phyloP scores from a whole-genome alignment of 2,888 invertebrate species.

The Poecilus cupreus region DNA sequence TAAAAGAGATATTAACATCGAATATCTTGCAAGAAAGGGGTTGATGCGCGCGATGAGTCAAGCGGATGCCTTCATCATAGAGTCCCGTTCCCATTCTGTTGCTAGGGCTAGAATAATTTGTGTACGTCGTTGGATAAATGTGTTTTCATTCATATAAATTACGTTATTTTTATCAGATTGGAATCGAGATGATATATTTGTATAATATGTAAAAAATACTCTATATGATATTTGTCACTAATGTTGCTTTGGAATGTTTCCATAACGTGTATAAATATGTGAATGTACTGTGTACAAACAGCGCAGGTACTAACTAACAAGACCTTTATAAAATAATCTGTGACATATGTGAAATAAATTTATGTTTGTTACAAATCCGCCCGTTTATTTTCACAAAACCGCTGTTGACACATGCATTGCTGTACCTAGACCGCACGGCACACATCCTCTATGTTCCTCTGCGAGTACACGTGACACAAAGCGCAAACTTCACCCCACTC shows the following conservation, averaged over 20 bases:
- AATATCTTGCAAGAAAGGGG: no score
- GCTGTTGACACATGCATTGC: neutral
- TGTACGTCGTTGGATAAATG: conserved; percentile 27
- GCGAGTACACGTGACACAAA: neutral
- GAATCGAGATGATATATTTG: conserved; percentile 40
- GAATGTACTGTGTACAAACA: conserved; percentile 10
- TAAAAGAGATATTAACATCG: no score
- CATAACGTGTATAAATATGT: neutral
- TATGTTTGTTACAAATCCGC: conserved; percentile 49
- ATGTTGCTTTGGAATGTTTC: conserved; percentile 41
- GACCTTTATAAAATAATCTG: conserved; percentile 39
- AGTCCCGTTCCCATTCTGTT: neutral
- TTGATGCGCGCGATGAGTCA: no score
- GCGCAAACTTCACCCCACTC: neutral
- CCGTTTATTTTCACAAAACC: neutral
- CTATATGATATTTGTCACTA: neutral
- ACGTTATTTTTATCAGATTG: conserved; percentile 42
- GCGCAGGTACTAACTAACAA: neutral
- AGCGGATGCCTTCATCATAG: no score
- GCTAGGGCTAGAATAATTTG: conserved; percentile 9
- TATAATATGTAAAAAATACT: conserved; percentile 38
- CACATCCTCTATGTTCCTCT: neutral
- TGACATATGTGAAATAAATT: conserved; percentile 54
- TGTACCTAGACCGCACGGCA: no score
- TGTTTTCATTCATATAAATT: conserved; percentile 9